Conservation (phyloP, 1,140 invertebrate genomes). For the Drosophila sturtevanti region DNA sequence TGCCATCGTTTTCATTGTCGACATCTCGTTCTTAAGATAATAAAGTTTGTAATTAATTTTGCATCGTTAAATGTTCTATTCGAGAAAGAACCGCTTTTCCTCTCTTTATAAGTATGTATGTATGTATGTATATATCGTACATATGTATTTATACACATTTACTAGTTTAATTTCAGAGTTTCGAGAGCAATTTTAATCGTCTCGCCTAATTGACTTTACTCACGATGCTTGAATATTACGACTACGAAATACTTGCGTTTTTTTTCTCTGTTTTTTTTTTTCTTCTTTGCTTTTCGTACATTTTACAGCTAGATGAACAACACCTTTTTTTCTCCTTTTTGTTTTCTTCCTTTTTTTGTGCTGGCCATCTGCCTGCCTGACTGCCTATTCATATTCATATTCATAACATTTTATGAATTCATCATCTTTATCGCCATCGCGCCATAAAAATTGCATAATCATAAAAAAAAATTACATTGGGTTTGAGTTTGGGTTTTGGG, state of each 20-base stretch:
- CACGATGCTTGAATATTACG: conserved; percentile 40
- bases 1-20: not conserved
- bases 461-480: conserved; percentile 52
- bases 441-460: conserved; percentile 71
- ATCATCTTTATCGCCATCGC: conserved; percentile 70
- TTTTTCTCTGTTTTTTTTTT: too few species aligned
- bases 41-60: conserved; percentile 81
- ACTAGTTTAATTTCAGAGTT: conserved; percentile 38
- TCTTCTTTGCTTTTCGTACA: not conserved
- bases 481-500: conserved; percentile 5
- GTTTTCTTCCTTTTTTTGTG: conserved; percentile 15
- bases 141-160: not conserved
- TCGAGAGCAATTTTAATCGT: conserved; percentile 36
- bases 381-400: conserved; percentile 67
- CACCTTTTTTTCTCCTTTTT: conserved; percentile 17
- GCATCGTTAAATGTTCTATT: conserved; percentile 67
- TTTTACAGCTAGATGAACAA: conserved; percentile 40
- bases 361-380: not conserved
- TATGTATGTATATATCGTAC: too few species aligned
- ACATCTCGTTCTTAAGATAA: conserved; percentile 51
- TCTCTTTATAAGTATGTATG: too few species aligned
- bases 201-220: conserved; percentile 62
- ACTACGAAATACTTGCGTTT: conserved; percentile 12
- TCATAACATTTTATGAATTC: conserved; percentile 64
- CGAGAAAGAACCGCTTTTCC: conserved; percentile 6